Conservation (phyloP, 1,140 invertebrate species). For the Hylaeus volcanicus region DNA sequence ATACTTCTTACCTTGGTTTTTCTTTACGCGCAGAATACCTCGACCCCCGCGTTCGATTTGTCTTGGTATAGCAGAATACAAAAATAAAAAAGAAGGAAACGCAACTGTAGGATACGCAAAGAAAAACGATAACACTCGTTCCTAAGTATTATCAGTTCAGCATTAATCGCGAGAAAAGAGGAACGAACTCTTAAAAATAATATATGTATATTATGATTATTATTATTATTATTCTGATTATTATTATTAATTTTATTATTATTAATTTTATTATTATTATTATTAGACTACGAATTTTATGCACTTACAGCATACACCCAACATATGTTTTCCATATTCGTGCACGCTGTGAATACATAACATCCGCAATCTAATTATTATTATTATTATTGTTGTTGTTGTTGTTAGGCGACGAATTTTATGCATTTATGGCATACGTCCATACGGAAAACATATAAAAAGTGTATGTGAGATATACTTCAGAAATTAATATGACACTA, state of each 20-base stretch:
- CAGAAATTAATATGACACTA: too few species aligned
- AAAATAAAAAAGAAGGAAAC: not conserved
- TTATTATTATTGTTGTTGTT: too few species aligned
- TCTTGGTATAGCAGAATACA: not conserved
- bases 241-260: too few species aligned
- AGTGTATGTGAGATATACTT: too few species aligned
- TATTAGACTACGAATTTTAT: too few species aligned
- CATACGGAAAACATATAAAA: too few species aligned
- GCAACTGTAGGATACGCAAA: not conserved
- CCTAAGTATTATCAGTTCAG: not conserved
- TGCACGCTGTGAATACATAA: too few species aligned
- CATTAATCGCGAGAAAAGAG: not conserved
- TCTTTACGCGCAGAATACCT: not conserved
- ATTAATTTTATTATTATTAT: too few species aligned
- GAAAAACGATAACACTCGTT: not conserved
- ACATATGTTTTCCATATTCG: too few species aligned
- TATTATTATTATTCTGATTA: not conserved
- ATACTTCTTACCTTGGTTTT: slow-evolving; percentile 20
- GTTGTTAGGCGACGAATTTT: not conserved
- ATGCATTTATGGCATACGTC: too few species aligned
- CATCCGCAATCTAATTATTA: too few species aligned
- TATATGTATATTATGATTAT: slow-evolving; percentile 1
- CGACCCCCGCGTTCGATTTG: not conserved
- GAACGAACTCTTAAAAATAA: not conserved
- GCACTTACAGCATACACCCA: too few species aligned